These are phyloP conservation scores for Tringa solitaria DNA, from an alignment of 2,113 vertebrate species.

Conservation along the genomic window DNA sequence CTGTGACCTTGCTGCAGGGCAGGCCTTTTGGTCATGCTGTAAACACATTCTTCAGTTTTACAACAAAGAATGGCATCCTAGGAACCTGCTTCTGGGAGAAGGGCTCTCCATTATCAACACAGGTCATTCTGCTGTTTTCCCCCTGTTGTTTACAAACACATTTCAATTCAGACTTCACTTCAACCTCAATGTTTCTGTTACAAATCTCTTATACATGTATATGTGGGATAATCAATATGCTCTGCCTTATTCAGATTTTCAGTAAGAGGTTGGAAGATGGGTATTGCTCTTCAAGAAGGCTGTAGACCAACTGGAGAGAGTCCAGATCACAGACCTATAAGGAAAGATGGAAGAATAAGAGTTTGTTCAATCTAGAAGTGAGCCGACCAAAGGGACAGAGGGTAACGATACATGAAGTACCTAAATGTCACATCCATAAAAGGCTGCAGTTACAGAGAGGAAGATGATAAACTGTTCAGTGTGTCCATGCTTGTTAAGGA, in stretches of 20 bases:
- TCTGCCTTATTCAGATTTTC: not conserved
- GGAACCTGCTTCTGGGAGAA: not conserved
- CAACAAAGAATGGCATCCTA: not conserved
- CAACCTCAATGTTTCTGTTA: not conserved
- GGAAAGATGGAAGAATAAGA: not conserved
- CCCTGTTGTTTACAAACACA: not conserved
- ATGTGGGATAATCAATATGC: not conserved
- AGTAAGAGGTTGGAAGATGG: not conserved
- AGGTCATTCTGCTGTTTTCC: not conserved
- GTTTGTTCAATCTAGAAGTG: not conserved
- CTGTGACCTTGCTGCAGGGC: not conserved
- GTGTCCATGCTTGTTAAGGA: not conserved
- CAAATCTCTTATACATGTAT: not conserved
- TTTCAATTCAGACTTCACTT: not conserved
- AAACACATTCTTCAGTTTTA: conserved; percentile 19
- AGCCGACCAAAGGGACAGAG: not conserved
- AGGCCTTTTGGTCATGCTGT: not conserved
- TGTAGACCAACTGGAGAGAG: not conserved
- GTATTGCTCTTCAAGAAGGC: not conserved
- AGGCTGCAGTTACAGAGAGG: not conserved
- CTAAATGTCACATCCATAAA: conserved; percentile 39
- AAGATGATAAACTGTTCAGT: not conserved
- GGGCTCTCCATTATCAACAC: not conserved
- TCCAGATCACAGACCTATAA: not conserved
- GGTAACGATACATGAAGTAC: not conserved